Evolutionary conservation across 2,888 invertebrate species (phyloP), one percentile per base, ranked within the genome.

Genomic region (Pristionchus exspectatus): DNA sequence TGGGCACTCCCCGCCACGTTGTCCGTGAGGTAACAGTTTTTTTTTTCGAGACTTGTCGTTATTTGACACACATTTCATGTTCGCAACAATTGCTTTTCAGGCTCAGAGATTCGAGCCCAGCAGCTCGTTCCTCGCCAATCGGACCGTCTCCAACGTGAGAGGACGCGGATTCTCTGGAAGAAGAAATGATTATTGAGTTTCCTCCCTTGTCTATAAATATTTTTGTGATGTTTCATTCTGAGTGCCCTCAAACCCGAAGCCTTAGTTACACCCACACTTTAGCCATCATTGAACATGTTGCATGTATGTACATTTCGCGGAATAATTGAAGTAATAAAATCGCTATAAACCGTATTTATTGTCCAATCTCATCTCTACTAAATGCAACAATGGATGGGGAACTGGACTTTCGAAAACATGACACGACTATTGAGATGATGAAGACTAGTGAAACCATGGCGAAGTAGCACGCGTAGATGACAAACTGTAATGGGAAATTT

Each of bases 31-130:
- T 81, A 21, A 33, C 16, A 21, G 7, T 30, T 69, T 2, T 27
- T 30, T n/a, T 1, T 69, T n/a, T 69, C 21, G 63, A 69, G 2
- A 69, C 7, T 14, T 16, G 30, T 7, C 14, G 7, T 69, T 69
- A n/a, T 30, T 69, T 12, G 69, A 12, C 2, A 27, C 27, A 12
- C 3, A 27, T 24, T 21, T 27, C 69, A 69, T 30, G 30, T 27
- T 50, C 44, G 27, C 27, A 69, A 38, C 44, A 21, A 21, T 5
- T 56, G 21, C 27, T 4, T 9, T 83, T 89, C 85, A 89, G 89
- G 72, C 85, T 16, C 81, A 63, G 27, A 33, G 89, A 33, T 89
- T 89, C 89, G 89, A 89, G 63, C 85, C 89, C n/a, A 84, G 83
- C 85, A 89, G 54, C 72, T 89, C 89, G 21, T 89, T 84, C 66